Evolutionary conservation across 2,888 invertebrate species (phyloP).

Genomic region (Nomada fucata): DNA sequence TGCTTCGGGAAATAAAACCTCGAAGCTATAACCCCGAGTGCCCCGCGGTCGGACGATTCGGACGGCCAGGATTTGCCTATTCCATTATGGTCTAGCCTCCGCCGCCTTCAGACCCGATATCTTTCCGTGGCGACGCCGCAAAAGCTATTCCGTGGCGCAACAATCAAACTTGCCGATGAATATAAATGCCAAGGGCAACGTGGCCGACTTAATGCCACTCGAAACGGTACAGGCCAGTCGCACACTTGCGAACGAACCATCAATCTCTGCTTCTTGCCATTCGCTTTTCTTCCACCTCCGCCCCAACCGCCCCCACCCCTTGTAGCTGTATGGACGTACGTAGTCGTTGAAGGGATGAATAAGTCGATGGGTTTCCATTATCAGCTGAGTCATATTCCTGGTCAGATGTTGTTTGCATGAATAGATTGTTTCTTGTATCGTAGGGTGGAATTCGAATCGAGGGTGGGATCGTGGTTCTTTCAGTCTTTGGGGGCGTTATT

Average conservation of each 20-base stretch:
- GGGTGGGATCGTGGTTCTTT: too few relatives aligned
- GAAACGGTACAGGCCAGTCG: slow-evolving; percentile 23
- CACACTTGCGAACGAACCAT: slow-evolving; percentile 33
- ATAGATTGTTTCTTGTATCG: too few relatives aligned
- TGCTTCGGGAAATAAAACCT: slow-evolving; percentile 72
- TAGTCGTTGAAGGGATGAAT: slow-evolving; percentile 15
- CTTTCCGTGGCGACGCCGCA: slow-evolving; percentile 6
- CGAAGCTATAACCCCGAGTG: slow-evolving; percentile 55
- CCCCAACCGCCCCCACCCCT: too few relatives aligned
- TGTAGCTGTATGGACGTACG: not conserved
- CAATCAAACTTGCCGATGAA: slow-evolving; percentile 72
- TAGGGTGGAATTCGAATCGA: too few relatives aligned
- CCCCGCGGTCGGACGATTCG: slow-evolving; percentile 43
- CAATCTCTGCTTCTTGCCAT: slow-evolving; percentile 56
- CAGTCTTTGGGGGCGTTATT: too few relatives aligned
- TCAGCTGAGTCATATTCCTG: slow-evolving; percentile 9
- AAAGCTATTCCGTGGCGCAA: slow-evolving; percentile 43
- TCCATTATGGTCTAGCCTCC: slow-evolving; percentile 56
- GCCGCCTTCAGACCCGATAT: slow-evolving; percentile 41
- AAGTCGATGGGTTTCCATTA: slow-evolving; percentile 22
- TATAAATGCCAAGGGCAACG: slow-evolving; percentile 68
- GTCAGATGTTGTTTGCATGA: not conserved
- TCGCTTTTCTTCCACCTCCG: slow-evolving; percentile 2
- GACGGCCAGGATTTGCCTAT: slow-evolving; percentile 66
- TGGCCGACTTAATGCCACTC: slow-evolving; percentile 59